Evolutionary conservation across 2,888 invertebrate genomes (phyloP).

Genomic region (Himalopsyche tibetana): DNA sequence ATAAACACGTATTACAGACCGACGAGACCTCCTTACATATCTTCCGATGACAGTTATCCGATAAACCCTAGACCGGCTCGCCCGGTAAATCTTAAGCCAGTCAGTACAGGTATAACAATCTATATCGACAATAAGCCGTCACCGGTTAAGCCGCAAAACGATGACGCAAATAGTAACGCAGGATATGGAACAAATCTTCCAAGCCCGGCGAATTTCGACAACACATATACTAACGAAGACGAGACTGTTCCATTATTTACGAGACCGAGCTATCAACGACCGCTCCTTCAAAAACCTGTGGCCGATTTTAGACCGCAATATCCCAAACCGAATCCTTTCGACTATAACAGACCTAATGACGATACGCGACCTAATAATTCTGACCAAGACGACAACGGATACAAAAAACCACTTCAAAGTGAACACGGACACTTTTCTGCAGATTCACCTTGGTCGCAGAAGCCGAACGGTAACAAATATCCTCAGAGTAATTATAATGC

Average conservation of each 20-base stretch:
- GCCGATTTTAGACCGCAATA: conserved; percentile 54
- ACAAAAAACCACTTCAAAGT: conserved; percentile 60
- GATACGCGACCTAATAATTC: conserved; percentile 43
- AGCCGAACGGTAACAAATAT: conserved; percentile 47
- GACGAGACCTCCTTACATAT: conserved; percentile 40
- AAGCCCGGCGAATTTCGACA: conserved; percentile 8
- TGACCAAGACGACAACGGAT: conserved; percentile 48
- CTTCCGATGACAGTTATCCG: conserved; percentile 47
- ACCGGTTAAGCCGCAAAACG: conserved; percentile 52
- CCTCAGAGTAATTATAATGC: conserved; percentile 23
- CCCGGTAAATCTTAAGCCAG: conserved; percentile 52
- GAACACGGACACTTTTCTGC: conserved; percentile 59
- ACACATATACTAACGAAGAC: conserved; percentile 48
- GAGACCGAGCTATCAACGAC: conserved; percentile 63
- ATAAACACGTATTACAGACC: conserved; percentile 58
- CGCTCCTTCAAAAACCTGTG: conserved; percentile 59
- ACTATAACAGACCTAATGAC: conserved; percentile 48
- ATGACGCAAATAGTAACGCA: conserved; percentile 39
- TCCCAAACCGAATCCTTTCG: conserved; percentile 50
- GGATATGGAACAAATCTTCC: conserved; percentile 55
- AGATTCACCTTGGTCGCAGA: conserved; percentile 47
- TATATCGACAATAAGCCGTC: conserved; percentile 63
- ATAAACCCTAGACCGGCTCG: conserved; percentile 55
- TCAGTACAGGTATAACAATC: conserved; percentile 63
- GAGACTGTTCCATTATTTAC: conserved; percentile 62